Base-by-base conservation (phyloP, 2,113 vertebrate genomes). In the Ailuropoda melanoleuca region DNA sequence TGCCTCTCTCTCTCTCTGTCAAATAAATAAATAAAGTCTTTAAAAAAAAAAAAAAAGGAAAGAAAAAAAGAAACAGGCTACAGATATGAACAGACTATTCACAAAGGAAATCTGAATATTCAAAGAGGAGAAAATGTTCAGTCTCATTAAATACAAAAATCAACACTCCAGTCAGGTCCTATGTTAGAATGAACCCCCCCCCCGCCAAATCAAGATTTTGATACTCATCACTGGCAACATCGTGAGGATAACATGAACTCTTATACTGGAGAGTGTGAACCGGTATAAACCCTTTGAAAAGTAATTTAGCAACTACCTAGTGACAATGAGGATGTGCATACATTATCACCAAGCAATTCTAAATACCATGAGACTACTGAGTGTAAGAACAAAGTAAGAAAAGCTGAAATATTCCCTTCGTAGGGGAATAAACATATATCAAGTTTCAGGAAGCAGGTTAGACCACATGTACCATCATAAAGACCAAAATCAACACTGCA, bases 101-200 rank as follows among this genome's bases (percentile, higher is more conserved):
- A 95, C 26, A 64, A 84, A 97, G 77, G n/a, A 93, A 92, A 89
- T 85, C 13, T 60, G 4, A 94, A 60, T 23, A 80, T 24, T 39
- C 31, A 81, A 92, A 92, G 6, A 37, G 15, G 48, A 84, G 56
- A 48, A 64, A 95, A 86, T 55, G 10, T 24, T 83, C 18, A 78
- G n/a, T 55, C 4, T 97, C 26, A 85, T 31, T 74, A 80, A 10
- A 96, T 34, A 17, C 8, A 95, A 86, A 75, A 94, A 77, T 58
- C 68, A 94, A 70, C n/a, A 70, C 14, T 46, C 56, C 1, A 18
- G 7, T 78, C 15, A 66, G n/a, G 90, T 53, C 92, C 56, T 89
- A 78, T 39, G 66, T 26, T 82, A 90, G 31, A 87, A 1, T 31
- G 8, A 23, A 4, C 43, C 43, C 43, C 43, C 43, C 43, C 43